Conservation (phyloP, 2,113 vertebrate species). For the Pollachius pollachius region DNA sequence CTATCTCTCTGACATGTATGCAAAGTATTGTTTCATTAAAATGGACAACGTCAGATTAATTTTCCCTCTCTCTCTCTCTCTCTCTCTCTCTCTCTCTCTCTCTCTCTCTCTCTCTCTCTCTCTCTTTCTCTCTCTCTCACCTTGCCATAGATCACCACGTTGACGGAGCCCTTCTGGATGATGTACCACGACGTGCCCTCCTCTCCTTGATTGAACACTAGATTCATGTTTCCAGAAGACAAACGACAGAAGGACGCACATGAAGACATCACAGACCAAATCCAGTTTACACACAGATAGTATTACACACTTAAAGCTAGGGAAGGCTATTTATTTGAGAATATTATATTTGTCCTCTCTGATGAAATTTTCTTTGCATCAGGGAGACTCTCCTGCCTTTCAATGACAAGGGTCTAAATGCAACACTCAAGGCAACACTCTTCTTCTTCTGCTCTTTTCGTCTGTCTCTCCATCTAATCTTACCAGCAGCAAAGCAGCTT, state of each 20-base stretch:
- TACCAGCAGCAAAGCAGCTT: too few relatives aligned
- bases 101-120: neutral
- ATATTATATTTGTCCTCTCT: too few relatives aligned
- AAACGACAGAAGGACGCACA: neutral
- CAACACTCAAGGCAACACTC: too few relatives aligned
- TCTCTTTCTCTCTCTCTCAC: slow-evolving; percentile 48
- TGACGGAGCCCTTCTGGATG: slow-evolving; percentile 97
- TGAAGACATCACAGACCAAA: slow-evolving; percentile 23
- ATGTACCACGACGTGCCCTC: slow-evolving; percentile 99
- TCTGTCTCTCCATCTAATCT: too few relatives aligned
- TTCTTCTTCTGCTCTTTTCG: too few relatives aligned
- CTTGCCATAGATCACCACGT: slow-evolving; percentile 99
- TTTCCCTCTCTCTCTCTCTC: neutral
- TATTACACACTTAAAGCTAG: too few relatives aligned
- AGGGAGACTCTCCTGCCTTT: slow-evolving; percentile 14
- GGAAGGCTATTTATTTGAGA: too few relatives aligned
- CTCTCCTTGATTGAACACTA: slow-evolving; percentile 99
- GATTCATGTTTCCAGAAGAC: too few relatives aligned
- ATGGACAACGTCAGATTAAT: too few relatives aligned
- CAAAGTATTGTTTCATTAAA: too few relatives aligned
- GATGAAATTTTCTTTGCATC: slow-evolving; percentile 64
- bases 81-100: slow-evolving; percentile 2
- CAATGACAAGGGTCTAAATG: too few relatives aligned
- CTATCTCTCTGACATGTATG: too few relatives aligned
- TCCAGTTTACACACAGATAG: slow-evolving; percentile 5